These are phyloP conservation scores for Pseudochirops corinnae DNA, from an alignment of 2,797 vertebrate species.

Conservation along the genomic window DNA sequence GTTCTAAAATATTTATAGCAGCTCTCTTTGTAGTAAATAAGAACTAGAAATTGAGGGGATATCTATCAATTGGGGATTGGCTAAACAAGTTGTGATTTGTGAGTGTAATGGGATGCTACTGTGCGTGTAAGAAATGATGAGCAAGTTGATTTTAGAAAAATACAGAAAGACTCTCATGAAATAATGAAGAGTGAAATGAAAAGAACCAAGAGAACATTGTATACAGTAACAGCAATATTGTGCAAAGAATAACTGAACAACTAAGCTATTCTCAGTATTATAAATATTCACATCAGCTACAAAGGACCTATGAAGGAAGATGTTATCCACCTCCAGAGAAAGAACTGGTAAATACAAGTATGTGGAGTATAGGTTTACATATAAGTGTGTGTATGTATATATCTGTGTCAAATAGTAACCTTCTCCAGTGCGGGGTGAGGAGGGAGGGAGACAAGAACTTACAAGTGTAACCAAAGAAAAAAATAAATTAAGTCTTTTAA, in stretches of 20 bases:
- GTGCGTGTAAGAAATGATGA: not conserved
- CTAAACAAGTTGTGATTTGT: not conserved
- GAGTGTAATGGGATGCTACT: not conserved
- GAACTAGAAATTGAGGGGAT: not conserved
- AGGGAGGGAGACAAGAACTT: not conserved
- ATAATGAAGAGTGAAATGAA: not conserved
- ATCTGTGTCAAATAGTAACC: too few species aligned
- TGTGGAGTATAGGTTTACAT: too few species aligned
- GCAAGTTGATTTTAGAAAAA: too few species aligned
- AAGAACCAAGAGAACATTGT: not conserved
- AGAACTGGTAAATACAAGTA: not conserved
- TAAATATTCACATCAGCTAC: not conserved
- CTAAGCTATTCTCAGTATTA: not conserved
- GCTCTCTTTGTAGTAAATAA: not conserved
- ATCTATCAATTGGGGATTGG: not conserved
- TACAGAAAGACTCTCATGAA: not conserved
- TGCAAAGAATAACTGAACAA: not conserved
- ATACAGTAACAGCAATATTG: not conserved
- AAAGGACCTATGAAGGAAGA: not conserved
- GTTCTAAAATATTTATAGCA: not conserved
- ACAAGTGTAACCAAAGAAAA: not conserved
- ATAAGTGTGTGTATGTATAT: too few species aligned
- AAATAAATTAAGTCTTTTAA: not conserved
- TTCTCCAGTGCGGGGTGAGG: not conserved
- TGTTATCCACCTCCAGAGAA: not conserved